Conservation (phyloP, 1,140 invertebrate genomes). For the Drosophila micromelanica region DNA sequence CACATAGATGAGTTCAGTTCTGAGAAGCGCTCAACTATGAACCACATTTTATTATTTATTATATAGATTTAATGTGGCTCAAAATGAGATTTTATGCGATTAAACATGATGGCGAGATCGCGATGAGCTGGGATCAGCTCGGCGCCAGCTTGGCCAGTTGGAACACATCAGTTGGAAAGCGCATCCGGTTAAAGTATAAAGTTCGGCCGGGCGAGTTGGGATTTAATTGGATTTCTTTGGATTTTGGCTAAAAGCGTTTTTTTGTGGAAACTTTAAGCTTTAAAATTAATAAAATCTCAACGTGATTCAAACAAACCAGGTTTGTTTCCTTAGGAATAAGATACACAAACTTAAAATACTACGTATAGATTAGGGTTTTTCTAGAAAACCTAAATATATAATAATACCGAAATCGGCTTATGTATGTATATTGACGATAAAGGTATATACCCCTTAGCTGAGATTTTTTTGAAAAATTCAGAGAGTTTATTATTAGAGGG, state of each 20-base stretch:
- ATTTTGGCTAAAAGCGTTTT: not conserved
- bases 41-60: conserved; percentile 17
- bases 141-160: conserved; percentile 2
- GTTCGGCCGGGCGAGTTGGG: not conserved
- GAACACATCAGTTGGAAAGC: conserved; percentile 15
- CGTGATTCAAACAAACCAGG: too few relatives aligned
- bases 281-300: not conserved
- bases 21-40: conserved; percentile 35
- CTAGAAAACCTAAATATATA: too few relatives aligned
- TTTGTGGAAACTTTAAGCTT: not conserved
- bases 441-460: too few relatives aligned
- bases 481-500: too few relatives aligned
- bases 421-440: too few relatives aligned
- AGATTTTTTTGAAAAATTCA: too few relatives aligned
- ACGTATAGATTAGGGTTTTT: too few relatives aligned
- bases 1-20: conserved; percentile 4
- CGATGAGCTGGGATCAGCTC: conserved; percentile 1
- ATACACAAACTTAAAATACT: too few relatives aligned
- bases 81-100: conserved; percentile 27
- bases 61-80: conserved; percentile 18
- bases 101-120: conserved; percentile 29
- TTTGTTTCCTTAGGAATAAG: too few relatives aligned
- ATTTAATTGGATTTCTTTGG: not conserved
- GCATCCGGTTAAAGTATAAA: conserved; percentile 26
- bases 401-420: too few relatives aligned